Evolutionary conservation across 2,888 invertebrate genomes (phyloP), one percentile per base, ranked within the genome.

Genomic region (Perdita meconis): DNA sequence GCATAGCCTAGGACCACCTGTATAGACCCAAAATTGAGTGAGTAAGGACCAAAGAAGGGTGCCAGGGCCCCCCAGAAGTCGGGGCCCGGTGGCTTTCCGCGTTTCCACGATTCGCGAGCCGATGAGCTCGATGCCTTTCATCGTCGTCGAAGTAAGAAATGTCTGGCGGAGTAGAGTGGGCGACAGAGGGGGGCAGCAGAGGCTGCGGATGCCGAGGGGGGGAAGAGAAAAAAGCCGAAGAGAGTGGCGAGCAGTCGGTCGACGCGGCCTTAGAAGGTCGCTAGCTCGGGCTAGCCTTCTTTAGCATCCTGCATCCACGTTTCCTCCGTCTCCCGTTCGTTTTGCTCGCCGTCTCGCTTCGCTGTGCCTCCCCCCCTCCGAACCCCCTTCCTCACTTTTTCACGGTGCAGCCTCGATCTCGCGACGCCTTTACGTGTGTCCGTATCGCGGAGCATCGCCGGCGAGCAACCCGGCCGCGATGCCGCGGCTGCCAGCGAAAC

Each of bases 211-310:
- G 71, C 65, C 30, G 61, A 51, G 75, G 72, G 80, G 81, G 76
- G 78, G 80, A 81, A 82, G 79, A 77, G 80, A 83, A 80, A 81
- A 82, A 86, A 82, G 74, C 72, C 78, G 81, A 87, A 81, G 82
- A 83, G 85, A 84, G 84, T 81, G 85, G 85, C 82, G 83, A 84
- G 80, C 80, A 79, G 81, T 84, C 79, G 84, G 80, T 88, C 83
- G 81, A 82, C 89, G 87, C 89, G 89, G 89, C 90, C 90, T 90
- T 90, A 90, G 90, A 90, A 90, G 90, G 90, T 89, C 89, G 89
- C 89, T 90, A 88, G 86, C 88, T 87, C 84, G 86, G 81, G 87
- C 89, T 86, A 89, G 88, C 90, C 90, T 90, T 90, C 89, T 90
- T 90, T 87, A 89, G 90, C 90, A 89, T 90, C 89, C 86, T 88